A percentile compares a stretch with the other conserved stretches of the same genome.
Conservation (phyloP, 2,797 vertebrate genomes). For the Netta rufina region DNA sequence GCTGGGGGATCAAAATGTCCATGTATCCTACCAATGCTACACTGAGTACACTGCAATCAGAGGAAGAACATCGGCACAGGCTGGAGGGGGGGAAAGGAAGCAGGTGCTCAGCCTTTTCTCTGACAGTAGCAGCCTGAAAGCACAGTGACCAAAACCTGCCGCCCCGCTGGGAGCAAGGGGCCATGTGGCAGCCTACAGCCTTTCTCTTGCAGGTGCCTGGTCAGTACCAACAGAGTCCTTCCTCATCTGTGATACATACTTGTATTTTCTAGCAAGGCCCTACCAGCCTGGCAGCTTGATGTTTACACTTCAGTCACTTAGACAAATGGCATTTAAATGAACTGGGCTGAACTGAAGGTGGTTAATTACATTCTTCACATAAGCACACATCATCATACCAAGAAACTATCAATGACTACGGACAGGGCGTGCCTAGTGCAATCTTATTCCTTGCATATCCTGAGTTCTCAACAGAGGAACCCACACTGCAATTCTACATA, state of each 20-base stretch:
- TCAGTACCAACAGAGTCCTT: not conserved
- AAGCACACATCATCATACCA: fast-evolving
- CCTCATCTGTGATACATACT: not conserved
- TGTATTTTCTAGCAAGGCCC: not conserved
- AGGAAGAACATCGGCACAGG: not conserved
- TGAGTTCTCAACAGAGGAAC: not conserved
- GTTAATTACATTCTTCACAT: not conserved
- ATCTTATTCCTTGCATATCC: fast-evolving
- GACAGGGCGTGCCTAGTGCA: not conserved
- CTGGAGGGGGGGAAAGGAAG: not conserved
- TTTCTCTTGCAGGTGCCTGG: not conserved
- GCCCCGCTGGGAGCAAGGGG: not conserved
- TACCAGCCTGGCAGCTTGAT: not conserved
- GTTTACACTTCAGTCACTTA: not conserved
- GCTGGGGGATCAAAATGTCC: not conserved
- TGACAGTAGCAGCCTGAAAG: not conserved
- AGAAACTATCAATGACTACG: not conserved
- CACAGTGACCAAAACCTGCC: not conserved
- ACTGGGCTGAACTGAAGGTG: not conserved
- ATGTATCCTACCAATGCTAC: not conserved
- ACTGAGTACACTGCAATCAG: not conserved
- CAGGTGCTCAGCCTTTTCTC: not conserved
- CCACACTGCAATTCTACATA: not conserved
- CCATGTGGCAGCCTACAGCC: not conserved
- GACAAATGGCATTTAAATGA: not conserved